phyloP scores from a whole-genome alignment of 2,797 vertebrate genomes.

The Pteronotus mesoamericanus region DNA sequence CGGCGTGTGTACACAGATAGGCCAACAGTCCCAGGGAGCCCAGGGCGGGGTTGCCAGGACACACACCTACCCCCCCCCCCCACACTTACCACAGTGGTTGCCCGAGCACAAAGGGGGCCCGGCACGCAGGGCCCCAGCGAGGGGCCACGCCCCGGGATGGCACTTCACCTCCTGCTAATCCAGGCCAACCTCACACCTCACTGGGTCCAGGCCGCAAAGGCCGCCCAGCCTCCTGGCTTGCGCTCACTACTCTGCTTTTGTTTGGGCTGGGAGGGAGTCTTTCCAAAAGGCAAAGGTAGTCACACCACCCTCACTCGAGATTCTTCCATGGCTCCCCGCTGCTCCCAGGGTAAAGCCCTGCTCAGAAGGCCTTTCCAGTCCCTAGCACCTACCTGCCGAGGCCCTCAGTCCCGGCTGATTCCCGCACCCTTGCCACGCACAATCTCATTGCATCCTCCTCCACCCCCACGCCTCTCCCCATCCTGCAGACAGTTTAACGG shows the following conservation, averaged over 20 bases:
- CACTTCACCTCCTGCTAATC: background rate
- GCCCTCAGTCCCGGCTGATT: background rate
- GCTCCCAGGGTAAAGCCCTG: background rate
- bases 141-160: fast-evolving
- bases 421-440: fast-evolving
- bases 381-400: background rate
- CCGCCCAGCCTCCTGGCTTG: background rate
- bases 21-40: fast-evolving
- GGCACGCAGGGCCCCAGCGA: background rate
- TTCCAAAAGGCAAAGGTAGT: background rate
- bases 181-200: background rate
- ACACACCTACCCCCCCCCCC: background rate
- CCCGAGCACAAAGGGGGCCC: background rate
- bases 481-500: background rate
- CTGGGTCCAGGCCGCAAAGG: background rate
- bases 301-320: background rate
- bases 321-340: background rate
- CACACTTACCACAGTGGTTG: fast-evolving
- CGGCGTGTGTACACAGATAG: fast-evolving
- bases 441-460: too few species aligned
- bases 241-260: fast-evolving
- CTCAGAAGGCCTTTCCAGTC: background rate
- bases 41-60: fast-evolving
- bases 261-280: fast-evolving
- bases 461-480: fast-evolving